Evolutionary conservation across 2,113 vertebrate genomes (phyloP).

Genomic region (Pituophis catenifer): DNA sequence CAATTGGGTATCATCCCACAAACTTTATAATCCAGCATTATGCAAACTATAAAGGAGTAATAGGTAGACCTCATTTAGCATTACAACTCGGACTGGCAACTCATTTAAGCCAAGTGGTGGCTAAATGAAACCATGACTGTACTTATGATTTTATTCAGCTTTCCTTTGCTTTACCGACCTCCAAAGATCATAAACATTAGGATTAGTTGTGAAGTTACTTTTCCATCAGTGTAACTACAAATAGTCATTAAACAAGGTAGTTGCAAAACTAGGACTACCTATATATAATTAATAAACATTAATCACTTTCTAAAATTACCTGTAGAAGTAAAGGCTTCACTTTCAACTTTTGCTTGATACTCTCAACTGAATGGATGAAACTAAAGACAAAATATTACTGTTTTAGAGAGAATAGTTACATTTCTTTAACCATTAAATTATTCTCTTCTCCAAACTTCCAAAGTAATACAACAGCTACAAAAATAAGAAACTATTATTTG

Average conservation of each 20-base stretch:
- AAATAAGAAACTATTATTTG: background rate
- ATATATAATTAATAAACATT: background rate
- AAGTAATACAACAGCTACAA: background rate
- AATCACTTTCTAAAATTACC: constrained; percentile 67
- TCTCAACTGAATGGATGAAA: constrained; percentile 83
- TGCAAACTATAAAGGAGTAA: background rate
- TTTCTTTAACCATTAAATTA: background rate
- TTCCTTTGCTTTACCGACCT: background rate
- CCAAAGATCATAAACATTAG: background rate
- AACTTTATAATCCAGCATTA: background rate
- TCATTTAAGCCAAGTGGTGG: background rate
- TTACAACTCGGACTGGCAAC: background rate
- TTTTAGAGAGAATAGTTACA: constrained; percentile 1
- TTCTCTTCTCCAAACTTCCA: background rate
- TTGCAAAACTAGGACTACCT: background rate
- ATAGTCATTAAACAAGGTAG: background rate
- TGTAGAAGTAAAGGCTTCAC: constrained; percentile 87
- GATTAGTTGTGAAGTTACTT: background rate
- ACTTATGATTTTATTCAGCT: background rate
- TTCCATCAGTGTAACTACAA: background rate
- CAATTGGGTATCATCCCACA: background rate
- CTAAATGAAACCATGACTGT: background rate
- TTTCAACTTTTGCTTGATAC: constrained; percentile 89
- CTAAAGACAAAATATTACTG: constrained; percentile 57
- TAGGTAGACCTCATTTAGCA: background rate